Evolutionary conservation across 2,888 invertebrate genomes (phyloP), one percentile per base, ranked within the genome.

Genomic region (Andrena bicolor): DNA sequence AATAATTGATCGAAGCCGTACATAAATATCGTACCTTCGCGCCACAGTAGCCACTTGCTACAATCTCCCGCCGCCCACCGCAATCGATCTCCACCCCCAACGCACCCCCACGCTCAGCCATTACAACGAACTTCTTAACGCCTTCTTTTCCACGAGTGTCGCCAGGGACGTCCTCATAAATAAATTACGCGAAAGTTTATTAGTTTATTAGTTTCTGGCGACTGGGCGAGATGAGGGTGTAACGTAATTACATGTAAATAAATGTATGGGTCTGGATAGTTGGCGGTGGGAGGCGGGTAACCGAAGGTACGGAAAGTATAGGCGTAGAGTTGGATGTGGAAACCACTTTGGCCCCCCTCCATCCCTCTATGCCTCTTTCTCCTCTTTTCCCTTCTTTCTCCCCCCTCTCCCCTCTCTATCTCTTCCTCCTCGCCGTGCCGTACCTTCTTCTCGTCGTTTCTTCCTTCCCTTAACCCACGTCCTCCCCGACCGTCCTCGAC

Each of bases 231-330:
- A 74, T 69, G 82, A 69, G 80, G 66, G 84, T 71, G 63, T 78
- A 76, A 82, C 64, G 82, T 90, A 91, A 91, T 91, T 88, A 86
- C 86, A 91, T 91, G 90, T 91, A 90, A 91, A 91, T 90, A 90
- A 91, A 91, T 91, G 90, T 90, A 91, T 90, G 88, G 88, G 86
- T 84, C 86, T 86, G 83, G 84, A 83, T 88, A 84, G 86, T 86
- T 86, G 86, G 60, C 49, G 76, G 76, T 61, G 53, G 68, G 64
- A n/a, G 80, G 76, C 51, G n/a, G 81, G 71, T 76, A 80, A 69
- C 84, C 63, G 69, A 77, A 83, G 71, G 35, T 48, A 49, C 63
- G 69, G 64, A 23, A 66, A n/a, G 49, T 61, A 72, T 78, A 84
- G 72, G 76, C 76, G 75, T 74, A 69, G 77, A 61, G 76, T 65